Percentiles rank a stretch among this genome's conserved stretches.
These are phyloP conservation scores for Pan troglodytes DNA, from an alignment of 2,113 vertebrate genomes.

Conservation along the genomic window NHGRI_mPanTro3-v2.1_pri NC_072403.2:18374501-18375000, in stretches of 20 bases:
- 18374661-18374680: background rate
- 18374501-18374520: background rate
- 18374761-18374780: background rate
- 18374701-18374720: background rate
- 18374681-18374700: background rate
- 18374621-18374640: background rate
- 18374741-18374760: conserved; percentile 19
- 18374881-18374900: background rate
- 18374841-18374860: background rate
- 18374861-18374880: background rate
- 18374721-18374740: background rate
- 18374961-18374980: background rate
- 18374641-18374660: background rate
- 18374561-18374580: background rate
- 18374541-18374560: background rate
- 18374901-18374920: background rate
- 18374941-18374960: background rate
- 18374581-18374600: conserved; percentile 14
- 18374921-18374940: background rate
- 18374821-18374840: background rate
- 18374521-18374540: background rate
- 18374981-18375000: background rate
- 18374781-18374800: background rate
- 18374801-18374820: background rate
- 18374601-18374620: background rate